phyloP scores from a whole-genome alignment of 1,140 invertebrate genomes.

The Drosophila tani region DNA sequence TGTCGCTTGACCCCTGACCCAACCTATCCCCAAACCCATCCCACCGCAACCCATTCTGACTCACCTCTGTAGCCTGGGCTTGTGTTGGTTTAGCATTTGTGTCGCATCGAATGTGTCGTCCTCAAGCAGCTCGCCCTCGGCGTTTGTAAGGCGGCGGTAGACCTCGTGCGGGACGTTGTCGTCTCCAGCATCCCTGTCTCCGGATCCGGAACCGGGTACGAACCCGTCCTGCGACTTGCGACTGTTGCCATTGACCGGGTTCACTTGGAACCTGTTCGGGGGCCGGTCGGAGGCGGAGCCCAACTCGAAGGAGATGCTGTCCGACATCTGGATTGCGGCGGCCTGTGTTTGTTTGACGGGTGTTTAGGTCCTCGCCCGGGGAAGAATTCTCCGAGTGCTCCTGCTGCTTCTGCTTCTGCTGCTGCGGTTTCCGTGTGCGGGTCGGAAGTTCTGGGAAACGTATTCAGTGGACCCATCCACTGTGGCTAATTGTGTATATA shows the following conservation, averaged over 20 bases:
- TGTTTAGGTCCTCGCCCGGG: conserved; percentile 37
- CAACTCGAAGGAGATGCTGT: conserved; percentile 78
- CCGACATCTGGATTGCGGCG: conserved; percentile 65
- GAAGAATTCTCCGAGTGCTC: conserved; percentile 20
- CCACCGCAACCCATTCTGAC: neutral
- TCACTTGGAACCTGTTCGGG: conserved; percentile 84
- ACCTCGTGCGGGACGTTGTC: conserved; percentile 69
- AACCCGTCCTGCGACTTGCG: conserved; percentile 56
- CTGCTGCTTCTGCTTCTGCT: conserved; percentile 43
- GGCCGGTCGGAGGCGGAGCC: conserved; percentile 77
- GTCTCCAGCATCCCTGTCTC: conserved; percentile 20
- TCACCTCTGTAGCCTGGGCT: conserved; percentile 69
- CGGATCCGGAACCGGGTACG: conserved; percentile 10
- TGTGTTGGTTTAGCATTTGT: conserved; percentile 72
- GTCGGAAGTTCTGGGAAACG: conserved; percentile 11
- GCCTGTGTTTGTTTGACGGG: conserved; percentile 18
- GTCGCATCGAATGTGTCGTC: conserved; percentile 80
- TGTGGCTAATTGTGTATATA: conserved; percentile 50
- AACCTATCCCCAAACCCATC: neutral
- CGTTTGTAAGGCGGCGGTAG: conserved; percentile 77
- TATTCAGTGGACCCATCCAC: conserved; percentile 47
- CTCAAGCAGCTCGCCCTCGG: conserved; percentile 75
- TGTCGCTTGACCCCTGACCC: conserved; percentile 15
- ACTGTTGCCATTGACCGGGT: conserved; percentile 81
- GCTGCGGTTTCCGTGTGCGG: conserved; percentile 59